Base-by-base conservation (phyloP, 2,888 invertebrate species). In the Chrysolina americana region DNA sequence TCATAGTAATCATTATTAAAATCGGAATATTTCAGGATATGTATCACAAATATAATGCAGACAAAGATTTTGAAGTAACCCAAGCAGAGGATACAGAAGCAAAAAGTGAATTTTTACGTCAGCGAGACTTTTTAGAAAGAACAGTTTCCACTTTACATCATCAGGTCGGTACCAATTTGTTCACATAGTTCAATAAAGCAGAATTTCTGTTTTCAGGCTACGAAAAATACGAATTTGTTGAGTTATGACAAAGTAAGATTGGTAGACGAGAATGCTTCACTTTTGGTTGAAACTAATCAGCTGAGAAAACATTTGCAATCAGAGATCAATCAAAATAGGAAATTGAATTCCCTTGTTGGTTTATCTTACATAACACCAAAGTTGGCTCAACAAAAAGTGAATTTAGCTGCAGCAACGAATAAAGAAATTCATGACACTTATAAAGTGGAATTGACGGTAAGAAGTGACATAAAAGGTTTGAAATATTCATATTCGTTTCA, bases 101-200 rank as follows among this genome's bases (percentile, higher is more conserved):
- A 0, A 92, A 93, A 23, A 91, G 91, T 23, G 95, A 95, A 87
- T 94, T 95, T 83, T 90, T 94, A 79, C 90, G 95, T 0, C 97
- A 97, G 85, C 90, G 96, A 48, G 94, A 94, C 78, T 95, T 96
- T 85, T 90, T 97, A 41, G 97, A 97, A 84, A 88, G 90, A 68
- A 92, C 92, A 0, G 90, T 93, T 0, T 87, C 89, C 9, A 90
- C 90, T 0, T 85, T 92, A 17, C 89, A 90, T 73, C 86, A 88
- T 79, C 86, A 87, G 78, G 86, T 86, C 78, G 41, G 19, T 10
- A 21, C 11, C 17, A 63, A 65, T 73, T 77, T 73, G 48, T 64
- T 15, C 17, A 0, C 19, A 2, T 36, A 2, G 19, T 62, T 28
- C 11, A n/a, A 63, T 9, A 9, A 21, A 59, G n/a, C 19, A 76